Base-by-base conservation (phyloP, 2,797 vertebrate genomes). In the Gastrophryne carolinensis region DNA sequence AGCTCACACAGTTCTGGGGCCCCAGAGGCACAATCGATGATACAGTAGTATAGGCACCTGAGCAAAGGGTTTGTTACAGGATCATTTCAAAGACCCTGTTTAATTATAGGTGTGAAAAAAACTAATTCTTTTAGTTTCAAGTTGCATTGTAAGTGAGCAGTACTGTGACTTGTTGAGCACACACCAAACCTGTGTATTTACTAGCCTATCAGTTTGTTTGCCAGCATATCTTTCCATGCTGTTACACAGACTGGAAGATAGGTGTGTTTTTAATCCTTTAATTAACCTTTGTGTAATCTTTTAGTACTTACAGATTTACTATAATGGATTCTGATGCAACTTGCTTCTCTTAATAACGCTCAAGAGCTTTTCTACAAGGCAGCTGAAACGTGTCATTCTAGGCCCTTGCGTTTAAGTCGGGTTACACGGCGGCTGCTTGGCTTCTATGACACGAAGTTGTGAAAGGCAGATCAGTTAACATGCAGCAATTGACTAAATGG, bases 231-330 rank as follows among this genome's bases (percentile, higher is more conserved):
- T 19, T 2, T 50, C 11, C 24, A 29, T 53, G 44, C 23, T 53
- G 27, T 30, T 54, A 23, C 19, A 54, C 30, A 21, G 60, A 30
- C 32, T 24, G 32, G 58, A 35, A 53, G 10, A 35, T 29, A 5
- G 24, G 47, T 54, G 30, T 53, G 26, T 11, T 72, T 21, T 29
- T 63, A 73, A 63, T 53, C 70, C 70, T 63, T 73, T 73, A 61
- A 72, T 52, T 52, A 63, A 63, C 58, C 60, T 41, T 24, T 63
- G 21, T 23, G 49, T 73, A 63, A 58, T 54, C 23, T 57, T 58
- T 49, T 32, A 47, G 23, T 27, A 60, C 27, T 60, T 44, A 35
- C 6, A 57, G 39, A 47, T 57, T 74, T 66, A 57, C 62, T 57
- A 44, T 27, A 24, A 27, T 75, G 8, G 44, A 49, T 64, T 64